Evolutionary conservation across 2,888 invertebrate genomes (phyloP), one percentile per base, ranked within the genome.

Genomic region (Imbricaverruca yamaguchii): DNA sequence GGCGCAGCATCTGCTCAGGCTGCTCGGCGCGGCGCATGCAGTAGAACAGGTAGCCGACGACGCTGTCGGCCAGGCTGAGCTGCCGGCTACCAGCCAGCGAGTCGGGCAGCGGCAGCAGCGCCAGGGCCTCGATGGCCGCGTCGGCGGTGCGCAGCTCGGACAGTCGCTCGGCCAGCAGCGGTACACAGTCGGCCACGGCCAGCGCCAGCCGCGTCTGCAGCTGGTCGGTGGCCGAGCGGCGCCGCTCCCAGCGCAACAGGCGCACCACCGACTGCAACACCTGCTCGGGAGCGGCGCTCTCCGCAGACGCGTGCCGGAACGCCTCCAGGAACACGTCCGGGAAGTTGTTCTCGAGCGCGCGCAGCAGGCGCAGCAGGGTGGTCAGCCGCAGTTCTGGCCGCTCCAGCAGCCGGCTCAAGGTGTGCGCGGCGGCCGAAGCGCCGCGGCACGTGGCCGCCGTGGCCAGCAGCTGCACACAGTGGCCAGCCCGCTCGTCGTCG

Each of bases 251-350:
- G 74, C 74, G 74, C 55, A 74, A 55, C 53, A 74, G 74, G 9
- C 74, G 74, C 74, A 74, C 74, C 74, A 74, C 74, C 74, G 74
- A 74, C 23, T 55, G 74, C 53, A 74, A 55, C 53, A 74, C 74
- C 21, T 11, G 74, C 74, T 74, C 74, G 18, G 74, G 74, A 15
- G 74, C 74, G 9, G 74, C 74, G 74, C 74, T 74, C 55, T 74
- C 74, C 18, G 74, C 74, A 18, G 74, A 74, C 74, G 74, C 74
- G 55, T 74, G 74, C 53, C 74, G 74, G 74, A 74, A 55, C 74
- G 74, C 74, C 74, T 74, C 74, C 74, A 55, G 23, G 21, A 74
- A 55, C 74, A 74, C 74, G 10, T 23, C 10, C 74, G 74, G 55
- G 55, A 74, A 74, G 74, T 74, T 74, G 74, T 9, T 13, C 74